Conservation (phyloP, 1,140 invertebrate genomes). For the Anoplolepis gracilipes region DNA sequence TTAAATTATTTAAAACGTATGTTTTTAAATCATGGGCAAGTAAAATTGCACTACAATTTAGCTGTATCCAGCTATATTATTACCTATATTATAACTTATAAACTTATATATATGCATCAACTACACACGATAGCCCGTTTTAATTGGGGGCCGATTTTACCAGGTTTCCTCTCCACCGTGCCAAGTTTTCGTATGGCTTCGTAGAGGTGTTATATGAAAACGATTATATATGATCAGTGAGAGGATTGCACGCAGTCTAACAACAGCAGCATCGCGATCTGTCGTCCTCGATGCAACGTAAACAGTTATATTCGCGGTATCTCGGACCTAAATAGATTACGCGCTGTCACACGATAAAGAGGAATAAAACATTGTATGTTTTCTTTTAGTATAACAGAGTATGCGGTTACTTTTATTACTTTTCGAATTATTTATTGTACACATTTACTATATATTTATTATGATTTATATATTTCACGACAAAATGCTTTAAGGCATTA, state of each 20-base stretch:
- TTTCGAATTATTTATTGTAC: neutral
- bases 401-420: neutral
- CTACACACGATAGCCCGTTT: slow-evolving; percentile 62
- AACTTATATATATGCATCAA: slow-evolving; percentile 69
- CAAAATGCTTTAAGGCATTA: neutral
- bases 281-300: neutral
- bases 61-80: slow-evolving; percentile 76
- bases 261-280: neutral
- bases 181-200: slow-evolving; percentile 29
- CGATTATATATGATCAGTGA: neutral
- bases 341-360: neutral
- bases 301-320: slow-evolving; percentile 9
- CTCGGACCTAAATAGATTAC: neutral
- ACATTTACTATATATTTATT: too few species aligned
- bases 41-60: slow-evolving; percentile 81
- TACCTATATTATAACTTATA: slow-evolving; percentile 76
- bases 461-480: too few species aligned
- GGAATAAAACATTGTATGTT: neutral
- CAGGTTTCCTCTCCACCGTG: slow-evolving; percentile 1
- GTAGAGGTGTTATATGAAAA: neutral
- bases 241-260: neutral
- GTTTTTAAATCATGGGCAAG: slow-evolving; percentile 84
- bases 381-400: neutral
- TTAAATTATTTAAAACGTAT: slow-evolving; percentile 78
- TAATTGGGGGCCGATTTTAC: slow-evolving; percentile 37